A percentile compares a stretch with the other conserved stretches of the same genome.
Evolutionary conservation across 2,113 vertebrate genomes (phyloP).

Genomic region (Stomatorhinus ivindoensis): DNA sequence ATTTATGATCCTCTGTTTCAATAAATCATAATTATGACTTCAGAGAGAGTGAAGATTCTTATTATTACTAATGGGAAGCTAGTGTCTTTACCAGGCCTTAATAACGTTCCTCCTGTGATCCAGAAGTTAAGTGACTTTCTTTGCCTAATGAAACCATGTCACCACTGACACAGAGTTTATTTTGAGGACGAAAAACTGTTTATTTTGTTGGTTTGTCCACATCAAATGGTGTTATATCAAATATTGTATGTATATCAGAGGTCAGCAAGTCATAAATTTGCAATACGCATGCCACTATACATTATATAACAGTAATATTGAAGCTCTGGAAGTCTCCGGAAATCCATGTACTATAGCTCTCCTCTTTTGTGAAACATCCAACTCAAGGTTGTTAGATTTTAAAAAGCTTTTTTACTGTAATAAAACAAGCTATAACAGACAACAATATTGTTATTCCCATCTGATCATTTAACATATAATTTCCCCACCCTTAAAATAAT

Average conservation of each 20-base stretch:
- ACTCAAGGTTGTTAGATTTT: not conserved
- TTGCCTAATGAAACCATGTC: not conserved
- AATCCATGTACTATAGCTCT: not conserved
- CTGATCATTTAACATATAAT: not conserved
- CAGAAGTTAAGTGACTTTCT: slow-evolving; percentile 12
- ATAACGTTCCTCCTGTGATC: slow-evolving; percentile 4
- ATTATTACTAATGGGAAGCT: slow-evolving; percentile 10
- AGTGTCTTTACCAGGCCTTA: not conserved
- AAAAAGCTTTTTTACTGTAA: not conserved
- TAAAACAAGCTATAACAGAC: not conserved
- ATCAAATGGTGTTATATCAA: not conserved
- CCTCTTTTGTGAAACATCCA: not conserved
- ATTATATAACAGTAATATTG: not conserved
- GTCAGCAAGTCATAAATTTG: not conserved
- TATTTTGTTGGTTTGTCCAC: no score
- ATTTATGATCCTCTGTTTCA: slow-evolving; percentile 15
- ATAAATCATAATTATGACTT: slow-evolving; percentile 17
- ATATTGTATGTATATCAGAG: not conserved
- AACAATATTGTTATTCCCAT: not conserved
- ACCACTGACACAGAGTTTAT: not conserved
- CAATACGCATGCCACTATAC: not conserved
- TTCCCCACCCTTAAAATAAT: not conserved
- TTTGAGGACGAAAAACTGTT: not conserved
- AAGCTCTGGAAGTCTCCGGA: not conserved
- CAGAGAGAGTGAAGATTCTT: not conserved